Conservation (phyloP, 2,888 invertebrate species). For the Tuta absoluta region DNA sequence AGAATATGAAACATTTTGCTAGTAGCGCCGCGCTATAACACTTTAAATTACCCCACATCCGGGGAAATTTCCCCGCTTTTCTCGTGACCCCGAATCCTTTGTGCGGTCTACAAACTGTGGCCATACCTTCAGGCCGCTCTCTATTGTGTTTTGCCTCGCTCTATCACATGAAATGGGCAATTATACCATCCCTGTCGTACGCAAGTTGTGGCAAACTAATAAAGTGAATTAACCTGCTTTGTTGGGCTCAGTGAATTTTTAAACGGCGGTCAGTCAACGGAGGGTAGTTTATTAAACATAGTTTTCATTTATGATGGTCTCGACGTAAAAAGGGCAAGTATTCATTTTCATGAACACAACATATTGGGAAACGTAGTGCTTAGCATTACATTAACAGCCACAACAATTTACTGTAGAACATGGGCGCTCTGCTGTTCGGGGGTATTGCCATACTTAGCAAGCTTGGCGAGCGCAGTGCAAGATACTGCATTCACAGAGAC, state of each 20-base stretch:
- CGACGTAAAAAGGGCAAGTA: not conserved
- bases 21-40: not conserved
- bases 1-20: not conserved
- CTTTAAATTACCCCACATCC: slow-evolving; percentile 37
- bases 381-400: too few relatives aligned
- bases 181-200: slow-evolving; percentile 42
- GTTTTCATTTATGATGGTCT: slow-evolving; percentile 3
- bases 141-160: slow-evolving; percentile 53
- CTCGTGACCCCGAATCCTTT: slow-evolving; percentile 64
- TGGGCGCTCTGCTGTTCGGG: too few relatives aligned
- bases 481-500: too few relatives aligned
- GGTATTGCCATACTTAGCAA: too few relatives aligned
- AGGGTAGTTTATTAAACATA: slow-evolving; percentile 14
- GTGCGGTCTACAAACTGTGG: slow-evolving; percentile 63
- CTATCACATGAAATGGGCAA: slow-evolving; percentile 33
- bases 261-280: slow-evolving; percentile 17
- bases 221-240: slow-evolving; percentile 37
- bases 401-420: too few relatives aligned
- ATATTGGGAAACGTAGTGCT: too few relatives aligned
- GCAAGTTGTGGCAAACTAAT: slow-evolving; percentile 50
- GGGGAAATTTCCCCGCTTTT: slow-evolving; percentile 47
- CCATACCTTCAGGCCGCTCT: slow-evolving; percentile 55
- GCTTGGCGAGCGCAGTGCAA: too few relatives aligned
- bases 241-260: slow-evolving; percentile 26
- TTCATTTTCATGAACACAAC: too few relatives aligned